Evolutionary conservation across 2,888 invertebrate genomes (phyloP).

Genomic region (Euproctis similis): DNA sequence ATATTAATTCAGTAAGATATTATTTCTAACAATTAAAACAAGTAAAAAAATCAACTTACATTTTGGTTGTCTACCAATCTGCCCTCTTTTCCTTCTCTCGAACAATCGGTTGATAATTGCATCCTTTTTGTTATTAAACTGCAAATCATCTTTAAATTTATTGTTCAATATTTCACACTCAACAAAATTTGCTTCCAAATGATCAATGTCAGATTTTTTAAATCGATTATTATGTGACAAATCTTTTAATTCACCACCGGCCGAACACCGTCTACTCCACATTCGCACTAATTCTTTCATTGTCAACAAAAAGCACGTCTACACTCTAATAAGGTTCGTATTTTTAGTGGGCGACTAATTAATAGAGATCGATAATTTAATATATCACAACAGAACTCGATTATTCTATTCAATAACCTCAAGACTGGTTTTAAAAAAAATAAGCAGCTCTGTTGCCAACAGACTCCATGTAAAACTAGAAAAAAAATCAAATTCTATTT

Average conservation of each 20-base stretch:
- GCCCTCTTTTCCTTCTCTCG: constrained; percentile 47
- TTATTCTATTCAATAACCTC: constrained; percentile 9
- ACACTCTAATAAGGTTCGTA: constrained; percentile 12
- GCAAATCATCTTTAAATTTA: constrained; percentile 48
- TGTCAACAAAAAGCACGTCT: constrained; percentile 18
- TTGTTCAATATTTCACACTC: constrained; percentile 59
- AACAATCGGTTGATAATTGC: constrained; percentile 61
- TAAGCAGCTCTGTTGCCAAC: constrained; percentile 9
- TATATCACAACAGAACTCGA: no score
- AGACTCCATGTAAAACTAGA: neutral
- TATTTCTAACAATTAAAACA: no score
- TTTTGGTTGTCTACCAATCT: constrained; percentile 52
- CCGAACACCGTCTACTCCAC: constrained; percentile 76
- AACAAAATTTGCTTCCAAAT: constrained; percentile 46
- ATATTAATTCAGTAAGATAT: no score
- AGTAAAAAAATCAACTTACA: constrained; percentile 44
- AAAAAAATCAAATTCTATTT: no score
- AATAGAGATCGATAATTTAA: no score
- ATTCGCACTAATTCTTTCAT: constrained; percentile 81
- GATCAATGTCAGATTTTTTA: constrained; percentile 44
- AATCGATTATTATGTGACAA: constrained; percentile 44
- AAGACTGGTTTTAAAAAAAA: constrained; percentile 10
- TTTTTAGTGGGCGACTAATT: constrained; percentile 21
- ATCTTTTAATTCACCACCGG: constrained; percentile 50
- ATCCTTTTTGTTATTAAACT: constrained; percentile 50